Conservation (phyloP, 2,888 invertebrate genomes). For the Salpingus planirostris region DNA sequence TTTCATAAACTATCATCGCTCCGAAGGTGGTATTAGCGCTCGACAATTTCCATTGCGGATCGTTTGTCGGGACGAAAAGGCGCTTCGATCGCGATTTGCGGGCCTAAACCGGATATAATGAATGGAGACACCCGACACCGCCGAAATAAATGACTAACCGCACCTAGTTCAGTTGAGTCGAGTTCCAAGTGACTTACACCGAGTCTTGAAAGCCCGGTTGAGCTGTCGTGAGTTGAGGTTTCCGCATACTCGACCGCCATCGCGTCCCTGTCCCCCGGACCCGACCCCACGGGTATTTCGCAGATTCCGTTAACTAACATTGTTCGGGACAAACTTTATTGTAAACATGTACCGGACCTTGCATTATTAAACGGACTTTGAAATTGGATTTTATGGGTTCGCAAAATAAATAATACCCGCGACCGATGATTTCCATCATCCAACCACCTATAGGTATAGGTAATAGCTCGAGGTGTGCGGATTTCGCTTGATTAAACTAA, state of each 20-base stretch:
- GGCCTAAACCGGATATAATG: neutral
- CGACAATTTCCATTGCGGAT: neutral
- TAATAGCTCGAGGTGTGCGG: no score
- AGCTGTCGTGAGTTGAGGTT: constrained; percentile 17
- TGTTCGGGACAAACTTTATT: constrained; percentile 20
- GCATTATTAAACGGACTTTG: constrained; percentile 19
- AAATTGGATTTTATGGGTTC: constrained; percentile 12
- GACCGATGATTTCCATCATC: no score
- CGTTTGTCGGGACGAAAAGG: neutral
- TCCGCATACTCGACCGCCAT: constrained; percentile 11
- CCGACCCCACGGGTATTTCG: constrained; percentile 17
- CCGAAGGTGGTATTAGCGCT: neutral
- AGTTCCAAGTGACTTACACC: constrained; percentile 17
- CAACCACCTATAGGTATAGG: no score
- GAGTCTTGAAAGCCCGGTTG: constrained; percentile 16
- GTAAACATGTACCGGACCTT: constrained; percentile 20
- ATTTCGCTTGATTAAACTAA: constrained; percentile 7
- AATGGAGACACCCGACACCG: no score
- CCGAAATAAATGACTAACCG: no score
- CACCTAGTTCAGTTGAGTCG: constrained; percentile 11
- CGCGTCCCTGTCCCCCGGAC: constrained; percentile 10
- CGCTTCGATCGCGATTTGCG: no score
- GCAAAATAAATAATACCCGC: no score
- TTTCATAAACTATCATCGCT: constrained; percentile 13
- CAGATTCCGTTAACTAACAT: constrained; percentile 16